These are phyloP conservation scores for Periophthalmus modestus DNA, from an alignment of 2,113 vertebrate species.

Conservation along the genomic window DNA sequence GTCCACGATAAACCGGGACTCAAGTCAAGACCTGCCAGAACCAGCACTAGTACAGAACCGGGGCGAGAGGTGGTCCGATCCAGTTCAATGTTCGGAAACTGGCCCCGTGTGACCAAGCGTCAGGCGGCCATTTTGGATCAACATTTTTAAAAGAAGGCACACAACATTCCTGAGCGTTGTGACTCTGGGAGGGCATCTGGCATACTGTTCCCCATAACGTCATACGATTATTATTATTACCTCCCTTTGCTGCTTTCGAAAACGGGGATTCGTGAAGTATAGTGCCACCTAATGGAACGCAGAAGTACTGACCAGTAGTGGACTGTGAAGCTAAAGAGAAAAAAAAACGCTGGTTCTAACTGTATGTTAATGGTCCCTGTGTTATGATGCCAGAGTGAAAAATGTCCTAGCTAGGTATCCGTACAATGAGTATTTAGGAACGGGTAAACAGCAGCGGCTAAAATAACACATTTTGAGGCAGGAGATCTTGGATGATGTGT, in stretches of 20 bases:
- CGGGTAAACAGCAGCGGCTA: conserved; percentile 78
- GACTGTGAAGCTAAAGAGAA: conserved; percentile 72
- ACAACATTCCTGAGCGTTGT: conserved; percentile 82
- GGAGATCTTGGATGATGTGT: conserved; percentile 77
- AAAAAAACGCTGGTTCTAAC: conserved; percentile 75
- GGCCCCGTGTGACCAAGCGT: neutral
- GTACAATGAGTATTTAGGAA: conserved; percentile 84
- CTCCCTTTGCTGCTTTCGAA: conserved; percentile 62
- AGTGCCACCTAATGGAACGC: conserved; percentile 35
- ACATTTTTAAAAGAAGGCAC: conserved; percentile 50
- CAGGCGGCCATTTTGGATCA: conserved; percentile 74
- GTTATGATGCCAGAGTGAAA: conserved; percentile 34
- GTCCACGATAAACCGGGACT: conserved; percentile 50
- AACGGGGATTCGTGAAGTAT: conserved; percentile 37
- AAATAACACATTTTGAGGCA: neutral
- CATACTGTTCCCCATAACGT: neutral
- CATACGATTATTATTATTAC: conserved; percentile 9
- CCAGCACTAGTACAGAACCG: neutral
- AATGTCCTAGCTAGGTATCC: conserved; percentile 80
- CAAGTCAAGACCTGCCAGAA: neutral
- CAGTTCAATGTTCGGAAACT: neutral
- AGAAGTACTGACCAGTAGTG: conserved; percentile 55
- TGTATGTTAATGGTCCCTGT: conserved; percentile 66
- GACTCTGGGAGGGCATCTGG: conserved; percentile 56
- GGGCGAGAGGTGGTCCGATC: neutral